phyloP scores from a whole-genome alignment of 2,113 vertebrate genomes.

The Lichenostomus cassidix region DNA sequence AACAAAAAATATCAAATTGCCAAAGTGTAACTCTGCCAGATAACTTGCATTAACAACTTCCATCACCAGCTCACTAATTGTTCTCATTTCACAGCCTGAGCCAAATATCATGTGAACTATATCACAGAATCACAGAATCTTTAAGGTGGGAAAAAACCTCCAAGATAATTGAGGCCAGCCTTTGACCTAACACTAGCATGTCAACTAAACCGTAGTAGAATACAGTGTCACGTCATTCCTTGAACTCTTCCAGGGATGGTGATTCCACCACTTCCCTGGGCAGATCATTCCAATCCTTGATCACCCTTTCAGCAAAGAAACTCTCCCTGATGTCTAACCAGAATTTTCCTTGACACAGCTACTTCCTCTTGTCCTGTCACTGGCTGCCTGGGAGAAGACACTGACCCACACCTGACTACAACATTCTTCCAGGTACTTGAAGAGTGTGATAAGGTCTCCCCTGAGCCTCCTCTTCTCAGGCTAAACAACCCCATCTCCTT shows the following conservation, averaged over 20 bases:
- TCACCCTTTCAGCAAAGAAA: accelerated
- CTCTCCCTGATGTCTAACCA: not conserved
- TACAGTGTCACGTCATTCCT: accelerated
- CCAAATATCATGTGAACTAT: not conserved
- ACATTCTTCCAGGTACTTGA: not conserved
- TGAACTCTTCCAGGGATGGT: not conserved
- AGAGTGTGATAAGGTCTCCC: not conserved
- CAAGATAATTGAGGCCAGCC: not conserved
- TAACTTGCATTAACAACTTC: not conserved
- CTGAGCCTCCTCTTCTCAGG: not conserved
- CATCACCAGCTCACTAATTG: not conserved
- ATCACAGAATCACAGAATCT: not conserved
- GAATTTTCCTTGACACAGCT: not conserved
- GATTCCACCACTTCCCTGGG: not conserved
- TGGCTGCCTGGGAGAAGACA: not conserved
- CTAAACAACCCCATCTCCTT: not conserved
- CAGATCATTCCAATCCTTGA: not conserved
- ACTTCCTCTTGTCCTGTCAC: not conserved
- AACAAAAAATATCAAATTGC: not conserved
- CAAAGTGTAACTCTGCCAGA: not conserved
- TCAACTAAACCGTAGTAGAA: not conserved
- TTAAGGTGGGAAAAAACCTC: not conserved
- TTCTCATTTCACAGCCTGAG: not conserved
- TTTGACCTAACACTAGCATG: not conserved
- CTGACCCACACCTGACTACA: not conserved